Evolutionary conservation across 2,797 vertebrate genomes (phyloP).

Genomic region (Lepilemur ruficaudatus): DNA sequence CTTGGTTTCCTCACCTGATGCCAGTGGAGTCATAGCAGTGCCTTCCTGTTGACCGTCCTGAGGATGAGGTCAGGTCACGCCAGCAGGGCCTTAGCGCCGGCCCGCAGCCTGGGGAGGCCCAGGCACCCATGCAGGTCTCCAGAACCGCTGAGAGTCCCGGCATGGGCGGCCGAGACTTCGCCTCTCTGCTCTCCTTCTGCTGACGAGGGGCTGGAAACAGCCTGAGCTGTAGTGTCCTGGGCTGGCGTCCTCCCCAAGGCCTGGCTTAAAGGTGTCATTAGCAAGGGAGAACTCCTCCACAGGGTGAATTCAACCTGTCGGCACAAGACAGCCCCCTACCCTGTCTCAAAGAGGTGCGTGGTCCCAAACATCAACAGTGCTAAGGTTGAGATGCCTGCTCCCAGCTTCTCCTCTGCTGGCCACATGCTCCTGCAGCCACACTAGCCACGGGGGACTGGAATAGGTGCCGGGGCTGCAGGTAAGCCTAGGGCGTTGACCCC

Average conservation of each 20-base stretch:
- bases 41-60: accelerated
- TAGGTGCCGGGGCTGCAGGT: accelerated
- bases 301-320: not conserved
- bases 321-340: accelerated
- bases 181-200: not conserved
- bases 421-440: not conserved
- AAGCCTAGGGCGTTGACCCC: accelerated
- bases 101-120: accelerated
- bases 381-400: not conserved
- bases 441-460: not conserved
- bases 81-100: accelerated
- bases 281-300: not conserved
- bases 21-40: not conserved
- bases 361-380: accelerated
- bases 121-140: not conserved
- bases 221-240: not conserved
- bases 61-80: no score
- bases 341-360: accelerated
- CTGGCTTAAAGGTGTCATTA: not conserved
- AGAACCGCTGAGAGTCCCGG: not conserved
- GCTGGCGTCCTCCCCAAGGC: not conserved
- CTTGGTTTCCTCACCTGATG: not conserved
- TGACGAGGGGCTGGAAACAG: not conserved
- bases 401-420: not conserved
- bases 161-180: accelerated